Evolutionary conservation across 2,113 vertebrate species (phyloP).

Genomic region (Danionella cerebrum): DNA sequence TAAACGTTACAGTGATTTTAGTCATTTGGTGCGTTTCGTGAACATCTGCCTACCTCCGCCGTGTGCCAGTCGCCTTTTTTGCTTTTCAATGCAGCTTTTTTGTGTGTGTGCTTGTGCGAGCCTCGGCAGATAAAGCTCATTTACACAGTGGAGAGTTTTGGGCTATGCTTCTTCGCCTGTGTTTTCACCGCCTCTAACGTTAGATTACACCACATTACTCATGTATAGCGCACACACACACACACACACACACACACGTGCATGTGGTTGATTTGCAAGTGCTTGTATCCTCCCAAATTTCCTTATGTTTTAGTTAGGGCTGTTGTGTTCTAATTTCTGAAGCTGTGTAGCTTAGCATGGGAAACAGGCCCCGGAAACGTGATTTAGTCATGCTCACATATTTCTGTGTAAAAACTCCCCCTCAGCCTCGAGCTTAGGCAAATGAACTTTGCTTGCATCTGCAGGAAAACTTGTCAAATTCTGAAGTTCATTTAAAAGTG

Average conservation of each 20-base stretch:
- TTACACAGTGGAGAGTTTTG: constrained; percentile 57
- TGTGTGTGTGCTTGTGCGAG: background rate
- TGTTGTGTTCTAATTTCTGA: constrained; percentile 17
- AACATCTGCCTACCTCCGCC: background rate
- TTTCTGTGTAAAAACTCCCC: constrained; percentile 20
- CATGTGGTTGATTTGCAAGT: background rate
- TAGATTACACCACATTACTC: constrained; percentile 55
- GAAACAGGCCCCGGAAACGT: constrained; percentile 28
- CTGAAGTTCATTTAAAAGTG: constrained; percentile 1
- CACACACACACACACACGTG: too few relatives aligned
- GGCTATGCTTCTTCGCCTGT: constrained; percentile 48
- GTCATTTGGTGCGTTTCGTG: background rate
- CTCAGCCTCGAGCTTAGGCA: constrained; percentile 7
- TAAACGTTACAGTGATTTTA: background rate
- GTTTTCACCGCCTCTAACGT: constrained; percentile 41
- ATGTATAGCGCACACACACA: too few relatives aligned
- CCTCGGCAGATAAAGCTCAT: constrained; percentile 51
- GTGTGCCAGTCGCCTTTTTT: constrained; percentile 16
- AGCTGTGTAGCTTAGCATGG: constrained; percentile 18
- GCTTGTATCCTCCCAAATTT: constrained; percentile 12
- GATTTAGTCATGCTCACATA: constrained; percentile 30
- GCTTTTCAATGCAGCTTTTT: background rate
- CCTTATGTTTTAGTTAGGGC: background rate
- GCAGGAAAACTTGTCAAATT: constrained; percentile 15
- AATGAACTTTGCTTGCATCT: constrained; percentile 17